Percentiles rank a stretch among this genome's conserved stretches.
These are phyloP conservation scores for Trachythela sp. DNA, from an alignment of 64 coral and sea anemone species.

Conservation along the genomic window DNA sequence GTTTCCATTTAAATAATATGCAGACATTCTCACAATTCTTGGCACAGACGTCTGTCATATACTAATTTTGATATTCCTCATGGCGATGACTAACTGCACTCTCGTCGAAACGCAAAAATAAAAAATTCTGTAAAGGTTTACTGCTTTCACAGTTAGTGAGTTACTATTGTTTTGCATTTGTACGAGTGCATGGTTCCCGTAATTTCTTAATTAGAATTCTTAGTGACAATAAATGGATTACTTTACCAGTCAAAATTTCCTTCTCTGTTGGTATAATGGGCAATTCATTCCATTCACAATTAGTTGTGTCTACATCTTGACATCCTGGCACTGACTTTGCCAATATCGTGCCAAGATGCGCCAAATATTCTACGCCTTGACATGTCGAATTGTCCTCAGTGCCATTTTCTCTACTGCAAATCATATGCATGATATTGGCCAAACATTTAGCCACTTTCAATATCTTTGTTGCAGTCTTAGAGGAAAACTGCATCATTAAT, in stretches of 20 bases:
- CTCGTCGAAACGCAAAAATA: too few relatives aligned
- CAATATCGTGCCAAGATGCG: not conserved
- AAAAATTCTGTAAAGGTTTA: too few relatives aligned
- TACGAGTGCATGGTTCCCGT: too few relatives aligned
- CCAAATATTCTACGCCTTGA: not conserved
- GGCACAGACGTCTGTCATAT: too few relatives aligned
- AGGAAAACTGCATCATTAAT: not conserved
- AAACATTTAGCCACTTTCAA: not conserved
- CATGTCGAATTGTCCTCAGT: not conserved
- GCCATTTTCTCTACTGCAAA: not conserved
- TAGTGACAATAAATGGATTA: not conserved
- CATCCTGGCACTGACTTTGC: not conserved
- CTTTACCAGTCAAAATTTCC: not conserved
- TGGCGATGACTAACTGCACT: too few relatives aligned
- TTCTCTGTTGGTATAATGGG: not conserved
- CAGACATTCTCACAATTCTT: too few relatives aligned
- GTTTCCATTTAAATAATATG: too few relatives aligned
- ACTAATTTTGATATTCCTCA: too few relatives aligned
- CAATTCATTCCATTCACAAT: not conserved
- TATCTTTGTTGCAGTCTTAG: not conserved
- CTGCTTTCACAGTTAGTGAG: too few relatives aligned
- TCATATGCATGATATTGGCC: not conserved
- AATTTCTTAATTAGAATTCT: too few relatives aligned
- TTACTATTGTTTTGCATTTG: too few relatives aligned
- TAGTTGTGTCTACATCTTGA: not conserved